Percentiles rank a stretch among this genome's conserved stretches.
Evolutionary conservation across 1,140 invertebrate species (phyloP).

Genomic region (Pararge aegeria): DNA sequence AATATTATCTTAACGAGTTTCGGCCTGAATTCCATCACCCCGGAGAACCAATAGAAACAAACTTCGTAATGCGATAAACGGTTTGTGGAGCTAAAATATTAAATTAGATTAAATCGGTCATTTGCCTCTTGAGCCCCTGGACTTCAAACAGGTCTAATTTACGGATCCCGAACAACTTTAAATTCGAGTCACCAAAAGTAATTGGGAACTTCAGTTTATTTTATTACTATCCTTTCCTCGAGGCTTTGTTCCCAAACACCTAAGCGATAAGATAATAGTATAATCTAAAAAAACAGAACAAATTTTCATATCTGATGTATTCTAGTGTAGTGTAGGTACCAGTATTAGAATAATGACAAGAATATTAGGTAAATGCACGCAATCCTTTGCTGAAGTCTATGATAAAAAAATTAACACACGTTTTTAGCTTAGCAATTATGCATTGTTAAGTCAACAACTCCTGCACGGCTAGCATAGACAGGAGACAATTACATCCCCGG

Average conservation of each 20-base stretch:
- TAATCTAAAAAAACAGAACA: too few relatives aligned
- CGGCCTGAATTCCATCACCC: constrained; percentile 11
- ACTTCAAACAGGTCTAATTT: constrained; percentile 5
- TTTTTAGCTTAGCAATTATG: too few relatives aligned
- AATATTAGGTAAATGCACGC: too few relatives aligned
- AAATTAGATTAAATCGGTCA: constrained; percentile 20
- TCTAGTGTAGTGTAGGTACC: too few relatives aligned
- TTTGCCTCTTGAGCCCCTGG: constrained; percentile 11
- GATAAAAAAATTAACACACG: too few relatives aligned
- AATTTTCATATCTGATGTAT: too few relatives aligned
- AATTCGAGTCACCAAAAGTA: constrained; percentile 2
- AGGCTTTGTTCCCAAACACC: background rate
- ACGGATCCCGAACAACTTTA: background rate
- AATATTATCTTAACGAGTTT: constrained; percentile 34
- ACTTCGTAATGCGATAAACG: constrained; percentile 27
- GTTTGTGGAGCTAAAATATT: constrained; percentile 22
- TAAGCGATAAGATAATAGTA: too few relatives aligned
- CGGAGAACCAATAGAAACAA: constrained; percentile 16
- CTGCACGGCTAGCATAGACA: too few relatives aligned
- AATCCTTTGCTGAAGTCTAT: too few relatives aligned
- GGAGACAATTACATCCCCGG: too few relatives aligned
- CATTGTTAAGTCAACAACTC: too few relatives aligned
- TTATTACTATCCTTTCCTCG: background rate
- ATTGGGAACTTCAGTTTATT: constrained; percentile 1
- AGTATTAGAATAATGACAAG: too few relatives aligned